Base-by-base conservation (phyloP, 2,797 vertebrate species). In the Malurus splendens region DNA sequence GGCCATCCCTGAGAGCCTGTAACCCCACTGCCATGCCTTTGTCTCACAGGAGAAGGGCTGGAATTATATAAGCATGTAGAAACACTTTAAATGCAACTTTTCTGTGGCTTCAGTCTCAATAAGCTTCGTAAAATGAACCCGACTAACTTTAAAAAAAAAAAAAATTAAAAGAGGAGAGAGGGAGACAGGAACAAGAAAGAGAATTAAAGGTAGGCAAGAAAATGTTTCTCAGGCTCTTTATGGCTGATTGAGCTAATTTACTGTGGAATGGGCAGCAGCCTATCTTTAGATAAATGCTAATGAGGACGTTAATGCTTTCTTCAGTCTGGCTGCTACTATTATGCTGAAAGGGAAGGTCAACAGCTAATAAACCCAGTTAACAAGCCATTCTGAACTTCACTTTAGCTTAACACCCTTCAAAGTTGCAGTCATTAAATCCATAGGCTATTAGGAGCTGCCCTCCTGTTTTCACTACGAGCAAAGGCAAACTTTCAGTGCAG, bases 261-360 rank as follows among this genome's bases (percentile, higher is more conserved):
- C 97, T 96, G 93, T 89, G 94, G 96, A 97, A 95, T 89, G 95
- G 96, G 95, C 97, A 97, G 97, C 94, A 96, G 96, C 96, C 97
- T 96, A 97, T 97, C 96, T 97, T 96, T 96, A 97, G 97, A 97
- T 96, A 97, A 97, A 97, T 97, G 96, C 94, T 97, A 97, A 97
- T 97, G 94, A 96, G 95, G 84, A 95, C 41, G 66, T 94, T 93
- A 93, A 96, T 92, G 94, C 96, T 96, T 96, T 96, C 95, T 95
- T 95, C 56, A 71, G 93, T 95, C 89, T 89, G 94, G 86, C 94
- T 95, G 96, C 93, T 86, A 91, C 95, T 94, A 93, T 94, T 94
- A 96, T 77, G 90, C 96, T 96, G 95, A 97, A 96, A 97, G 95
- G 94, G 96, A 96, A 97, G 97, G 97, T 97, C 97, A 97, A 97